Conservation (phyloP, 2,888 invertebrate genomes). For the Aphidoletes aphidimyza region DNA sequence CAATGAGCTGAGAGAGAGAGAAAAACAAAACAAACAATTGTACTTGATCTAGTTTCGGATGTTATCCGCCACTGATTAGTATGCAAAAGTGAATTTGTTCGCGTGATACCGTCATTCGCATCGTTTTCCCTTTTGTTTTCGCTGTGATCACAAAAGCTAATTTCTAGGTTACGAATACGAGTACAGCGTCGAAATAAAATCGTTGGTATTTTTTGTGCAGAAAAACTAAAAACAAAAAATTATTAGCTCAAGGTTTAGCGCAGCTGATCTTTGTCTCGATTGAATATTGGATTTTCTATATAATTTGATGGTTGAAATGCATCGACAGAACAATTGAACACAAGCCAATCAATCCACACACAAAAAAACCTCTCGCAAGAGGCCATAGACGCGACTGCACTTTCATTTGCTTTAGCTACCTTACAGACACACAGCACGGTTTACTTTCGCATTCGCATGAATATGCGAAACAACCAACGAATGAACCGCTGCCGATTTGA, state of each 20-base stretch:
- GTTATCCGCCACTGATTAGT: background rate
- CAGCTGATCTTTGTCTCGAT: background rate
- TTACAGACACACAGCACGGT: background rate
- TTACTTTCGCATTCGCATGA: background rate
- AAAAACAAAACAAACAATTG: background rate
- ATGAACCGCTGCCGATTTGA: background rate
- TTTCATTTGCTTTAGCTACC: conserved; percentile 47
- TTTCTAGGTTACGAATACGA: conserved; percentile 13
- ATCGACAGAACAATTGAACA: conserved; percentile 39
- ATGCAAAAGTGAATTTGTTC: conserved; percentile 11
- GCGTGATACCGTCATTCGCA: conserved; percentile 35
- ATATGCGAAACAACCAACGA: too few species aligned
- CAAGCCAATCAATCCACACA: background rate
- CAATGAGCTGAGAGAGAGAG: background rate
- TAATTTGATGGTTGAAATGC: conserved; percentile 15
- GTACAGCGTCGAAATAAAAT: background rate
- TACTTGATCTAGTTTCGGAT: conserved; percentile 25
- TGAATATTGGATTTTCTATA: background rate
- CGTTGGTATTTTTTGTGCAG: background rate
- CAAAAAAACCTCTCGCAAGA: too few species aligned
- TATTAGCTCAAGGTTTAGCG: conserved; percentile 34
- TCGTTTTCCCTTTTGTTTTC: conserved; percentile 45
- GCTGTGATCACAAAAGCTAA: background rate
- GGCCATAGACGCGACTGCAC: background rate
- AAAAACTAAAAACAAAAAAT: background rate